Percentiles rank a stretch among this genome's conserved stretches.
Evolutionary conservation across 2,797 vertebrate genomes (phyloP).

Genomic region (Adrianichthys oophorus): DNA sequence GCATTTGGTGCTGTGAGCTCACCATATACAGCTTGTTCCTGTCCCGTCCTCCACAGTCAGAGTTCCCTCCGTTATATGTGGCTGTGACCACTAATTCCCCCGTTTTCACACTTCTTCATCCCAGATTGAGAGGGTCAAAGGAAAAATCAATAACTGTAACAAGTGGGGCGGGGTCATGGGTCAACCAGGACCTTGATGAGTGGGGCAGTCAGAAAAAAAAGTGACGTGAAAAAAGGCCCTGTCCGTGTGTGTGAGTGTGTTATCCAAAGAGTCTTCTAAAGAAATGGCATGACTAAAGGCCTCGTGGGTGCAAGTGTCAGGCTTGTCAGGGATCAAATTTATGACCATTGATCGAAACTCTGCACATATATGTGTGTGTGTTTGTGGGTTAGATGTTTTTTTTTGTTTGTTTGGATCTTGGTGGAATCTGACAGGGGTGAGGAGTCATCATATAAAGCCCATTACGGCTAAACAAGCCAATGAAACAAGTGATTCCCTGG

Average conservation of each 20-base stretch:
- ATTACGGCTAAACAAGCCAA: slow-evolving; percentile 63
- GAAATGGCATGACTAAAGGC: slow-evolving; percentile 62
- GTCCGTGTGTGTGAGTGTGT: slow-evolving; percentile 41
- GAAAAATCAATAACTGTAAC: slow-evolving; percentile 88
- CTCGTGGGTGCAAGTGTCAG: slow-evolving; percentile 67
- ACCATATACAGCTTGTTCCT: slow-evolving; percentile 85
- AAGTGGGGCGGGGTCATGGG: slow-evolving; percentile 84
- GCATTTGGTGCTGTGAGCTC: slow-evolving; percentile 77
- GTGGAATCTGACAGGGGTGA: slow-evolving; percentile 68
- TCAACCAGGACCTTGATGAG: slow-evolving; percentile 92
- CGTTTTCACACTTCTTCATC: slow-evolving; percentile 77
- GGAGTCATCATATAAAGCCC: slow-evolving; percentile 76
- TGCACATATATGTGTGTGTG: slow-evolving; percentile 20
- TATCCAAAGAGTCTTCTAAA: slow-evolving; percentile 60
- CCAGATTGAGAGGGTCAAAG: slow-evolving; percentile 82
- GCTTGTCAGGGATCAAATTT: slow-evolving; percentile 76
- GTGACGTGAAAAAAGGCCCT: slow-evolving; percentile 56
- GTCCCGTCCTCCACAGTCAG: slow-evolving; percentile 69
- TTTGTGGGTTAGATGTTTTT: slow-evolving; percentile 46
- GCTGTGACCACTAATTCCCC: slow-evolving; percentile 73
- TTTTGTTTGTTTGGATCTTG: slow-evolving; percentile 53
- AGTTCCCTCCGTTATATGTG: slow-evolving; percentile 65
- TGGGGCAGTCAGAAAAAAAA: slow-evolving; percentile 82
- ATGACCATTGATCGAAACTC: slow-evolving; percentile 73
- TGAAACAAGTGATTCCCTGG: slow-evolving; percentile 60